phyloP scores from a whole-genome alignment of 2,113 vertebrate genomes.

The Kryptolebias marmoratus region DNA sequence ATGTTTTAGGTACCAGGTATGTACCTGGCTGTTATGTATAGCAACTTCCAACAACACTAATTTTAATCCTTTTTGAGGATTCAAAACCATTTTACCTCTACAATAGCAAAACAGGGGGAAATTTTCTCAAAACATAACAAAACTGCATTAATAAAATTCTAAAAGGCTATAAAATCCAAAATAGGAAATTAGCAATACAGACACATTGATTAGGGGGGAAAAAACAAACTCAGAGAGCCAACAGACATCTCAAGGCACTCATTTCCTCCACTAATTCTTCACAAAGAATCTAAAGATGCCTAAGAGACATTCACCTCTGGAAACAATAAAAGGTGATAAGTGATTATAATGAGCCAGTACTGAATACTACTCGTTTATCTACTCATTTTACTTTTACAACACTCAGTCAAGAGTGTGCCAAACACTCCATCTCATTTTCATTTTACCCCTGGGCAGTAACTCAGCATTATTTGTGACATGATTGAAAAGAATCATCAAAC shows the following conservation, averaged over 20 bases:
- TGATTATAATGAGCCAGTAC: slow-evolving; percentile 15
- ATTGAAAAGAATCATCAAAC: slow-evolving; percentile 14
- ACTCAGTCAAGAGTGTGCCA: slow-evolving; percentile 24
- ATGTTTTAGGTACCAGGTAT: too few relatives aligned
- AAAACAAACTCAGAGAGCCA: not conserved
- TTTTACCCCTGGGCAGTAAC: slow-evolving; percentile 22
- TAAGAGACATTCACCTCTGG: slow-evolving; percentile 15
- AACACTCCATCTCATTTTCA: slow-evolving; percentile 20
- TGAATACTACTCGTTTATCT: slow-evolving; percentile 13
- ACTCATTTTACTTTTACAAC: not conserved
- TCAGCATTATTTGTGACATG: slow-evolving; percentile 24
- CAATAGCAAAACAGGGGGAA: too few relatives aligned
- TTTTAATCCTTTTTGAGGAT: not conserved
- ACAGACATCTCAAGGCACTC: slow-evolving; percentile 7
- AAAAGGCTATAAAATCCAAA: slow-evolving; percentile 1
- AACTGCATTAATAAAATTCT: slow-evolving; percentile 5
- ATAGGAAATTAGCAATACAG: not conserved
- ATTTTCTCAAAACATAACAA: too few relatives aligned
- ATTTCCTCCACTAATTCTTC: slow-evolving; percentile 4
- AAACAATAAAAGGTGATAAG: slow-evolving; percentile 26
- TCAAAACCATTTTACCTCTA: too few relatives aligned
- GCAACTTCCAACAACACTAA: too few relatives aligned
- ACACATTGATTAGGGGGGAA: slow-evolving; percentile 7
- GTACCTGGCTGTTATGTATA: too few relatives aligned
- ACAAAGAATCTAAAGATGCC: not conserved